Base-by-base conservation (phyloP, 2,888 invertebrate genomes). In the Drosophila aldrichi region DNA sequence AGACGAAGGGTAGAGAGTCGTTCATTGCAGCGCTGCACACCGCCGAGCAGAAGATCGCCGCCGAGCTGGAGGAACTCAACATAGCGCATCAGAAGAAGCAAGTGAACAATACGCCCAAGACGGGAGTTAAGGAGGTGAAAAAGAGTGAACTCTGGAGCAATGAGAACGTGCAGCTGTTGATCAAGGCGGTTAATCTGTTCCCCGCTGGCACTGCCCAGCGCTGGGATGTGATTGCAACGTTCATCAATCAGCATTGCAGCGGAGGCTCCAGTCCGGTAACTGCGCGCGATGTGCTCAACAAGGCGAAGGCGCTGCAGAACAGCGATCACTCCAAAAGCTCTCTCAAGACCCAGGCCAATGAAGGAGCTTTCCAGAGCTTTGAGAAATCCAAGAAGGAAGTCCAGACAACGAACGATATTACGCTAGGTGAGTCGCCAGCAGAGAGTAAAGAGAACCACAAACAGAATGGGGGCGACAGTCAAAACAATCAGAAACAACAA, bases 111-210 rank as follows among this genome's bases (percentile, higher is more conserved):
- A 62, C 68, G 8, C 60, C 74, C 1, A 90, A 89, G 57, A 16
- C 63, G 5, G 74, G 94, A 95, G 14, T 95, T 94, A 91, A 91
- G 57, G 92, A 92, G 60, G 87, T 90, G 22, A 91, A 90, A 40
- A 92, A 90, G 52, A 56, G 48, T 8, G 90, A 91, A 12, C 68
- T 92, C 65, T 99, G 99, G 99, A 95, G 95, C 16, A 95, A 95
- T 57, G 97, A 96, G 70, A 97, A 98, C 92, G 94, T 98, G 22
- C 97, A 98, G 90, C 94, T 98, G 51, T 94, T 99, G 4, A 98
- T 99, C 59, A 99, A 99, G 93, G 98, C 98, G 22, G 98, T 99
- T 0, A 99, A 99, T 93, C 93, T 99, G 6, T 99, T 99, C 92
- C 99, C 99, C 0, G 98, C 99, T 8, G 99, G 98, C 18, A 99